Evolutionary conservation across 2,888 invertebrate genomes (phyloP).

Genomic region (Meteorus colon): DNA sequence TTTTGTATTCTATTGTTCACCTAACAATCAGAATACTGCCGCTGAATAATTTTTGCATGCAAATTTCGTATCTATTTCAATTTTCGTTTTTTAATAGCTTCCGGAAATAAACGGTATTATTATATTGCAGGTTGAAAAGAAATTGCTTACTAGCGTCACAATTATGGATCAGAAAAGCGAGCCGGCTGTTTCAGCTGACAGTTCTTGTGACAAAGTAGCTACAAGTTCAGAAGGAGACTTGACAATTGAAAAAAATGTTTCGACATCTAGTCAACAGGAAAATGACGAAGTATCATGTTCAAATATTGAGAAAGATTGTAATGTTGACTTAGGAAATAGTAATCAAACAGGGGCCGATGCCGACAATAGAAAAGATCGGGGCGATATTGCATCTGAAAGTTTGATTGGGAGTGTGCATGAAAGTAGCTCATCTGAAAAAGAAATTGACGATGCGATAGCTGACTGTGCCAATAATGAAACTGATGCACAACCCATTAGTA

Average conservation of each 20-base stretch:
- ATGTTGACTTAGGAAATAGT: conserved; percentile 32
- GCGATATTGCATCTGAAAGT: conserved; percentile 48
- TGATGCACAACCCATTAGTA: conserved; percentile 51
- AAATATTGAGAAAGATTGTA: conserved; percentile 48
- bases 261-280: conserved; percentile 9
- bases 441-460: background rate
- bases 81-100: background rate
- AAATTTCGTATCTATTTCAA: background rate
- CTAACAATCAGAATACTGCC: background rate
- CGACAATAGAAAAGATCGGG: conserved; percentile 71
- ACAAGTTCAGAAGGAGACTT: background rate
- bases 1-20: background rate
- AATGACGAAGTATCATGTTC: conserved; percentile 50
- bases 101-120: background rate
- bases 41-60: background rate
- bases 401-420: conserved; percentile 43
- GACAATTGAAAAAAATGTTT: conserved; percentile 18
- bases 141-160: background rate
- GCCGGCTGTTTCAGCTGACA: conserved; percentile 11
- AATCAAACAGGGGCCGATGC: conserved; percentile 56
- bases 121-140: background rate
- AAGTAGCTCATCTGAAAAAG: background rate
- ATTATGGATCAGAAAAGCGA: conserved; percentile 21
- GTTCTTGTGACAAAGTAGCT: background rate
- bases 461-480: conserved; percentile 23